Base-by-base conservation (phyloP, 2,113 vertebrate species). In the Dipodomys spectabilis region DNA sequence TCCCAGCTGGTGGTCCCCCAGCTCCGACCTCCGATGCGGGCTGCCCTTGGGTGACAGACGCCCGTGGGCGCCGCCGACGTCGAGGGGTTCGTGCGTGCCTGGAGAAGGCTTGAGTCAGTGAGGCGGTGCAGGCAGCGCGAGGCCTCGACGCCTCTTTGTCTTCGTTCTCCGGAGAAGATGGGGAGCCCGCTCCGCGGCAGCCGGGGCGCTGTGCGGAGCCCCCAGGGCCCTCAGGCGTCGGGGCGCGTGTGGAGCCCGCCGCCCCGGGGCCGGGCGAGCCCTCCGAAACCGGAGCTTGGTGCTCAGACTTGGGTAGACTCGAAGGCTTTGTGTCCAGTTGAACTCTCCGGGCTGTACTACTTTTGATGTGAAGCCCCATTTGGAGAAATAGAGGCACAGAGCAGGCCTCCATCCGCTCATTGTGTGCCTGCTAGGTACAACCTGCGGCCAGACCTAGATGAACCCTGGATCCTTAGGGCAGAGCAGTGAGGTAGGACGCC, bases 121-220 rank as follows among this genome's bases (percentile, higher is more conserved):
- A 15, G 45, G 35, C 11, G 0, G 72, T 20, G 0, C 67, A 11
- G 81, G 64, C 89, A 11, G 90, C 65, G 39, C n/a, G 7, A 5
- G 91, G 64, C 68, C 19, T 18, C 67, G 4, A 75, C 57, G 67
- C 93, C 81, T 82, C 94, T 96, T 96, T 94, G 96, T 95, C 57
- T 90, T 39, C 72, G 0, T 35, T 0, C 57, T 83, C 32, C 1
- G 0, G 27, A 67, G 72, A 69, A n/a, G 80, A 65, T 39, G 49
- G 60, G 69, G 62, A 53, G n/a, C 57, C 16, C 32, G 22, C 79
- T 86, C n/a, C 32, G 15, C 45, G 22, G 72, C 12, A 2, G 23
- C 65, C 9, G 6, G 80, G 1, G 80, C 49, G 49, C 9, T 23
- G 91, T 64, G 85, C 19, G 19, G 75, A 10, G 75, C 75, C 44